Conservation (phyloP, 2,113 vertebrate species). For the Alethe diademata region DNA sequence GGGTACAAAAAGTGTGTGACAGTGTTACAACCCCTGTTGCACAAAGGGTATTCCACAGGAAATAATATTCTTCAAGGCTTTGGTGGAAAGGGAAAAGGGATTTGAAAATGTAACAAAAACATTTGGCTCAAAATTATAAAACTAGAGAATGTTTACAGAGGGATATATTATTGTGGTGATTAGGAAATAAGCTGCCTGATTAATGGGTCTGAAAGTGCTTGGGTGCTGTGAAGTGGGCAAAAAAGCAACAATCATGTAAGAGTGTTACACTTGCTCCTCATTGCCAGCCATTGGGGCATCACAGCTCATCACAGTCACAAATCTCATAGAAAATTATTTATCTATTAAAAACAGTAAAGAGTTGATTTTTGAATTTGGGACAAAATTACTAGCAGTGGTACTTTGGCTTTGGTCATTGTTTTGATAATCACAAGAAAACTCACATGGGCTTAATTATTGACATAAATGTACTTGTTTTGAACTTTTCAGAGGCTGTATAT, state of each 20-base stretch:
- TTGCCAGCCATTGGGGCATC: background rate
- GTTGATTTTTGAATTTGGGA: background rate
- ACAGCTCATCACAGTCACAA: background rate
- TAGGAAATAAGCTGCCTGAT: background rate
- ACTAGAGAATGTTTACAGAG: background rate
- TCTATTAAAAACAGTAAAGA: background rate
- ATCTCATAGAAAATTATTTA: background rate
- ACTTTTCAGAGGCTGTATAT: background rate
- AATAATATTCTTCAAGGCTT: background rate
- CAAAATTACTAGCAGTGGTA: background rate
- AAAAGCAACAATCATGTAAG: background rate
- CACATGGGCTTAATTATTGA: background rate
- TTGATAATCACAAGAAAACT: background rate
- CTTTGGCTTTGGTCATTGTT: background rate
- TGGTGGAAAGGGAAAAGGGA: background rate
- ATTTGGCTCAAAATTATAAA: background rate
- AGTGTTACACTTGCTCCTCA: background rate
- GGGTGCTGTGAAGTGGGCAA: background rate
- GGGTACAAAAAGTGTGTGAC: background rate
- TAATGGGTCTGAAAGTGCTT: background rate
- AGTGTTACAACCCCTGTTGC: background rate
- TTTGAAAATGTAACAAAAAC: background rate
- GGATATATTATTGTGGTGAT: background rate
- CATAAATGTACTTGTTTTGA: background rate
- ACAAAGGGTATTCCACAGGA: conserved; percentile 8